These are phyloP conservation scores for Apostichopus californicus DNA, from an alignment of 35 echinoderm and acorn worm genomes.

Conservation along the genomic window DNA sequence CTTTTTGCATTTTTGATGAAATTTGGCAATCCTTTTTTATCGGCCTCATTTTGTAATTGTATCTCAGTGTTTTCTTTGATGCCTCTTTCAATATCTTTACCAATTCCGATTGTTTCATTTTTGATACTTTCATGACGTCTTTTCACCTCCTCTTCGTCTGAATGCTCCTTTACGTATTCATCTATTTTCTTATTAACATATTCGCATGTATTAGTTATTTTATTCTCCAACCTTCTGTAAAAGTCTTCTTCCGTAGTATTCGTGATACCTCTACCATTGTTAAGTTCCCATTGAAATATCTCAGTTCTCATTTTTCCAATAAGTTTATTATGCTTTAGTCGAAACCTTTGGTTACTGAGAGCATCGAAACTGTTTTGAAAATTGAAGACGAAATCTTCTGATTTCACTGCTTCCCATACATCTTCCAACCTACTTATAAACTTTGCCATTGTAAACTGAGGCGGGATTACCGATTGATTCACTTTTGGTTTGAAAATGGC, in stretches of 20 bases:
- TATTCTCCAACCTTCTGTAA: neutral
- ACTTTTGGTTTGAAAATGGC: neutral
- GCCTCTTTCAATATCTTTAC: neutral
- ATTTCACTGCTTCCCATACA: slow-evolving; percentile 51
- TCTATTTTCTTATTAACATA: neutral
- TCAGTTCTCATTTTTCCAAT: slow-evolving; percentile 7
- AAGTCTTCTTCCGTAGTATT: neutral
- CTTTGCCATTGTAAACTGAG: slow-evolving; percentile 9
- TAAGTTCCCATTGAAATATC: neutral
- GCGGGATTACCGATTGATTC: neutral
- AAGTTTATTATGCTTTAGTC: slow-evolving; percentile 18
- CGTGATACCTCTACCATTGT: neutral
- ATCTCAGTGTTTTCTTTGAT: neutral
- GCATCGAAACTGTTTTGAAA: slow-evolving; percentile 52
- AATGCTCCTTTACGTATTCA: neutral
- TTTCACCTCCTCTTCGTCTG: slow-evolving; percentile 19
- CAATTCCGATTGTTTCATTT: neutral
- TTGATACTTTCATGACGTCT: neutral
- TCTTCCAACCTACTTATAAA: slow-evolving; percentile 5
- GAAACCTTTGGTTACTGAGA: slow-evolving; percentile 26
- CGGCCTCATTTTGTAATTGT: neutral
- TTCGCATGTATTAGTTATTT: neutral
- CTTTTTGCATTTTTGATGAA: too few relatives aligned
- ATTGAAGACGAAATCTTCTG: slow-evolving; percentile 58
- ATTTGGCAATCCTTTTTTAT: neutral